These are phyloP conservation scores for Lepus townsendii DNA, from an alignment of 2,797 vertebrate species.

Conservation along the genomic window DNA sequence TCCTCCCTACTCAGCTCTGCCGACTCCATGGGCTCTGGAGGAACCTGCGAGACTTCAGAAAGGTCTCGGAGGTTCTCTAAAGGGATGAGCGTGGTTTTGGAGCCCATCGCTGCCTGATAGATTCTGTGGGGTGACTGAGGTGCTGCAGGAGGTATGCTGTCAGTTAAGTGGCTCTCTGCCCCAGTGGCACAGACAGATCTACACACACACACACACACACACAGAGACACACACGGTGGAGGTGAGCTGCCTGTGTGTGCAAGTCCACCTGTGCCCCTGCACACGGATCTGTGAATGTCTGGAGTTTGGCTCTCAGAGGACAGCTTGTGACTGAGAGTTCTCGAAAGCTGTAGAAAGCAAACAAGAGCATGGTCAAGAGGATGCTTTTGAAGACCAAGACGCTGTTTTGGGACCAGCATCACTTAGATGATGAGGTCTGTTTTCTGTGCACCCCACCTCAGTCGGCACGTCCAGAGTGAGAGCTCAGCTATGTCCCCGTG, in stretches of 20 bases:
- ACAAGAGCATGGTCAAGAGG: neutral
- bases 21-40: conserved; percentile 21
- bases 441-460: neutral
- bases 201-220: neutral
- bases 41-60: neutral
- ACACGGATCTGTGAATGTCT: neutral
- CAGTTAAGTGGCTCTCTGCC: neutral
- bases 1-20: conserved; percentile 61
- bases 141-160: neutral
- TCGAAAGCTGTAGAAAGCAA: conserved; percentile 44
- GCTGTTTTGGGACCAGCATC: neutral
- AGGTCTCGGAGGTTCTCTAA: conserved; percentile 35
- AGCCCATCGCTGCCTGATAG: neutral
- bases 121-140: neutral
- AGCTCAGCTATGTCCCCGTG: neutral
- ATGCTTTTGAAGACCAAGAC: neutral
- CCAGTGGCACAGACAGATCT: neutral
- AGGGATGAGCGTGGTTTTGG: neutral
- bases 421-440: neutral
- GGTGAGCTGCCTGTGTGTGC: neutral
- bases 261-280: neutral
- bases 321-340: neutral
- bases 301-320: neutral
- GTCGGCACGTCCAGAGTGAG: neutral
- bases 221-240: neutral